Conservation (phyloP, 2,113 vertebrate species). For the Antennarius striatus region DNA sequence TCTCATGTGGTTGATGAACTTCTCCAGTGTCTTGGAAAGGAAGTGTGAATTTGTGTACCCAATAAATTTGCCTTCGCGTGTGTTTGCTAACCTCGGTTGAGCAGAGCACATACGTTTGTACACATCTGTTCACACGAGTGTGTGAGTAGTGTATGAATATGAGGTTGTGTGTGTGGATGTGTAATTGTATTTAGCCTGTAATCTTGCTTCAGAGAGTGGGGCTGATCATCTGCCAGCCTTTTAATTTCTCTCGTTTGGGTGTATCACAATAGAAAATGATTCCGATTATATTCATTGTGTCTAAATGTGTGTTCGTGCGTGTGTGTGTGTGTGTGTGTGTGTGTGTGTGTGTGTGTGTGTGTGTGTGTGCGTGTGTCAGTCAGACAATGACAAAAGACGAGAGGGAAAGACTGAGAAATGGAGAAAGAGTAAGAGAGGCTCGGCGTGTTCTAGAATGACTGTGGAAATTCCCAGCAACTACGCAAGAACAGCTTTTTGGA, state of each 20-base stretch:
- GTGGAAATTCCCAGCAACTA: constrained; percentile 76
- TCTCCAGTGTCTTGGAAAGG: constrained; percentile 24
- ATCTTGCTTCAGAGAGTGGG: constrained; percentile 60
- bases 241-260: constrained; percentile 63
- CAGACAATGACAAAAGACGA: constrained; percentile 42
- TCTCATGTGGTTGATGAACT: constrained; percentile 28
- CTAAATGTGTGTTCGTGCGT: constrained; percentile 12
- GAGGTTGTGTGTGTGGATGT: constrained; percentile 1
- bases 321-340: neutral
- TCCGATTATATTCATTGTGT: constrained; percentile 54
- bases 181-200: constrained; percentile 56
- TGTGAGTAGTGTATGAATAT: neutral
- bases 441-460: constrained; percentile 59
- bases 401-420: constrained; percentile 59
- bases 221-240: constrained; percentile 53
- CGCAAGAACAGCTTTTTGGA: constrained; percentile 55
- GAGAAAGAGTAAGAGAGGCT: constrained; percentile 53
- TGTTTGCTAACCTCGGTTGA: constrained; percentile 29
- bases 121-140: constrained; percentile 17
- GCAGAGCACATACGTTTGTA: constrained; percentile 4
- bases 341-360: constrained; percentile 19
- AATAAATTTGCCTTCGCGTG: constrained; percentile 18
- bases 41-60: neutral
- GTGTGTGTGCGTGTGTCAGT: constrained; percentile 12
- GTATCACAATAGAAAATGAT: constrained; percentile 56